A percentile compares a stretch with the other conserved stretches of the same genome.
These are phyloP conservation scores for Drosophila rufa DNA, from an alignment of 1,140 invertebrate genomes.

Conservation along the genomic window DNA sequence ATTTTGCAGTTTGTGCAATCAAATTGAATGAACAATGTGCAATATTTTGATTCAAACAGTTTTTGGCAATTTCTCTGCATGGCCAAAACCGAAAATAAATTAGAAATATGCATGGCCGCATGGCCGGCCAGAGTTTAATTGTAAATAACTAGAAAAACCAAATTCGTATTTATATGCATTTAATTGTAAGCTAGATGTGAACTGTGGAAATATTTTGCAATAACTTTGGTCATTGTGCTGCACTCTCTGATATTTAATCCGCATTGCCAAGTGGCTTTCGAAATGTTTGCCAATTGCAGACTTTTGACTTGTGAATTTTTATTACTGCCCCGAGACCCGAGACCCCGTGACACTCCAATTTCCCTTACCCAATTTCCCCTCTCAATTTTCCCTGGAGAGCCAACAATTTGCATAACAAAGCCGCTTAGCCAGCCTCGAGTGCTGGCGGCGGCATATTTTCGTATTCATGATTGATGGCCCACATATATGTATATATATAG, in stretches of 20 bases:
- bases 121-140: slow-evolving; percentile 32
- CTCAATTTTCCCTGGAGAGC: slow-evolving; percentile 5
- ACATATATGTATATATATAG: slow-evolving; percentile 6
- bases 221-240: slow-evolving; percentile 60
- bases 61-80: slow-evolving; percentile 38
- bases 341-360: slow-evolving; percentile 11
- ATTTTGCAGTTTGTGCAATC: slow-evolving; percentile 45
- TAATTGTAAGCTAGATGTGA: slow-evolving; percentile 30
- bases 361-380: slow-evolving; percentile 2
- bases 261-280: slow-evolving; percentile 59
- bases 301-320: slow-evolving; percentile 60
- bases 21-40: slow-evolving; percentile 63
- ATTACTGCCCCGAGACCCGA: not conserved
- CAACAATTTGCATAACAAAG: slow-evolving; percentile 71
- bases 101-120: slow-evolving; percentile 54
- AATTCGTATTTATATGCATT: slow-evolving; percentile 21
- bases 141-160: slow-evolving; percentile 42
- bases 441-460: slow-evolving; percentile 53
- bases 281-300: slow-evolving; percentile 69
- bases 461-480: slow-evolving; percentile 61
- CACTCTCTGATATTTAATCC: slow-evolving; percentile 57
- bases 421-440: slow-evolving; percentile 42
- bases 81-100: slow-evolving; percentile 53
- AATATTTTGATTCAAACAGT: slow-evolving; percentile 40
- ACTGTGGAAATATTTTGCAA: slow-evolving; percentile 60